Conservation (phyloP, 2,888 invertebrate genomes). For the Ephialtes manifestator region DNA sequence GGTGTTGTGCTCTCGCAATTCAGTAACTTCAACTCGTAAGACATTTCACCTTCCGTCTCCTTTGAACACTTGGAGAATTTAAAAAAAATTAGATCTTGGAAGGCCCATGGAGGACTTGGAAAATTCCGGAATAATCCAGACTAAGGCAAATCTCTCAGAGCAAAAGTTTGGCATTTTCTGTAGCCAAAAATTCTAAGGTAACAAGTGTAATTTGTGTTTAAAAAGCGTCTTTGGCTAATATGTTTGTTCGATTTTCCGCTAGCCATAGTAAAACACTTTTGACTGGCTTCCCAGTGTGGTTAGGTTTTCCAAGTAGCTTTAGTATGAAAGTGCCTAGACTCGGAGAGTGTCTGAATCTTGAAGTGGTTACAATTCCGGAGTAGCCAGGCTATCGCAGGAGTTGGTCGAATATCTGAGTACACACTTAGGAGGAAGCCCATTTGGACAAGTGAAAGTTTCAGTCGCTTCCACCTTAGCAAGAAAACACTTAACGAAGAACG, state of each 20-base stretch:
- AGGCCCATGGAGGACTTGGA: too few relatives aligned
- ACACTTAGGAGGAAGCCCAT: background rate
- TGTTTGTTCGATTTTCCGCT: background rate
- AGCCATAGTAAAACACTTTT: background rate
- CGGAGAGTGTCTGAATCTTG: background rate
- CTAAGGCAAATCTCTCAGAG: too few relatives aligned
- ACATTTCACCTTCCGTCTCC: too few relatives aligned
- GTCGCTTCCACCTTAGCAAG: background rate
- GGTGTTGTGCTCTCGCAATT: too few relatives aligned
- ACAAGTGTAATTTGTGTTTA: background rate
- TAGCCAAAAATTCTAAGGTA: background rate
- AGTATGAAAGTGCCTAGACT: background rate
- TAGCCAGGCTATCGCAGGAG: background rate
- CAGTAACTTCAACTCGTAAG: too few relatives aligned
- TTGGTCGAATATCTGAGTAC: slow-evolving; percentile 17
- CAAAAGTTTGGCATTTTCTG: background rate
- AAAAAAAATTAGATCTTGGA: too few relatives aligned
- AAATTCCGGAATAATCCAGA: too few relatives aligned
- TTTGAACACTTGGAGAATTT: too few relatives aligned
- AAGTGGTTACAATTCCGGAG: slow-evolving; percentile 6
- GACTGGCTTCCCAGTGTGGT: background rate
- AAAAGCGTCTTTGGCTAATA: background rate
- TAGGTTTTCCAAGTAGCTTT: background rate
- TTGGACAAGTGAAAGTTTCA: background rate
- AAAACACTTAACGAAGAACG: background rate